Conservation (phyloP, 2,888 invertebrate genomes). For the Terebella lapidaria region DNA sequence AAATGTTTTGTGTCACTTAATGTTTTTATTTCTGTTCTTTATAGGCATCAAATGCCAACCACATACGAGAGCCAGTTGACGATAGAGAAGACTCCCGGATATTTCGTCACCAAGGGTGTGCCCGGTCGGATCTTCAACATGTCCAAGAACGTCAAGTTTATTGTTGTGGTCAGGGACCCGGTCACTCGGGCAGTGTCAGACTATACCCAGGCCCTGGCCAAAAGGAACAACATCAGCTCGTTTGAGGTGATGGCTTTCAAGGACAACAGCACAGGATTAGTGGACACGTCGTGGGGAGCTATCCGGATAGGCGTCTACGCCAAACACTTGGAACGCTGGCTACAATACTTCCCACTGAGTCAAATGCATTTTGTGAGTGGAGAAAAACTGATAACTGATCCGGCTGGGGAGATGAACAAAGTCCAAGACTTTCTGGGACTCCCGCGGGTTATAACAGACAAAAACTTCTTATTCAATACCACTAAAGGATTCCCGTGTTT, state of each 20-base stretch:
- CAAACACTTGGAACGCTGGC: slow-evolving; percentile 76
- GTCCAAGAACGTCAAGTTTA: slow-evolving; percentile 75
- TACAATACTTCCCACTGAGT: slow-evolving; percentile 73
- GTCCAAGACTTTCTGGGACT: slow-evolving; percentile 85
- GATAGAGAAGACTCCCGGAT: slow-evolving; percentile 90
- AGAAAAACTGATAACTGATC: slow-evolving; percentile 76
- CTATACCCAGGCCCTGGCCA: slow-evolving; percentile 67
- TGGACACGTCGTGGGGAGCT: slow-evolving; percentile 77
- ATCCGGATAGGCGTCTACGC: slow-evolving; percentile 74
- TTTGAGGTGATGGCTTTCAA: slow-evolving; percentile 53
- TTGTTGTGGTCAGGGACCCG: slow-evolving; percentile 84
- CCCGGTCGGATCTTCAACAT: slow-evolving; percentile 76
- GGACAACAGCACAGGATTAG: slow-evolving; percentile 66
- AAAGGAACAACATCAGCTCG: slow-evolving; percentile 25
- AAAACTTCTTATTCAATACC: slow-evolving; percentile 87
- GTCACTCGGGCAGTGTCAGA: slow-evolving; percentile 87
- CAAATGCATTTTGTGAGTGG: slow-evolving; percentile 84
- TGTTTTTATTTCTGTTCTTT: too few relatives aligned
- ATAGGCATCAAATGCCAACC: slow-evolving; percentile 78
- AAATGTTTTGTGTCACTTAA: too few relatives aligned
- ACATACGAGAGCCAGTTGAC: slow-evolving; percentile 80
- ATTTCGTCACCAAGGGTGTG: slow-evolving; percentile 81
- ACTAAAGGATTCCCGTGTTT: slow-evolving; percentile 89
- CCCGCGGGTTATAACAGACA: slow-evolving; percentile 75
- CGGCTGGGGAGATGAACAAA: slow-evolving; percentile 77